These are phyloP conservation scores for Pogonocherus hispidulus DNA, from an alignment of 2,888 invertebrate genomes.

Conservation along the genomic window DNA sequence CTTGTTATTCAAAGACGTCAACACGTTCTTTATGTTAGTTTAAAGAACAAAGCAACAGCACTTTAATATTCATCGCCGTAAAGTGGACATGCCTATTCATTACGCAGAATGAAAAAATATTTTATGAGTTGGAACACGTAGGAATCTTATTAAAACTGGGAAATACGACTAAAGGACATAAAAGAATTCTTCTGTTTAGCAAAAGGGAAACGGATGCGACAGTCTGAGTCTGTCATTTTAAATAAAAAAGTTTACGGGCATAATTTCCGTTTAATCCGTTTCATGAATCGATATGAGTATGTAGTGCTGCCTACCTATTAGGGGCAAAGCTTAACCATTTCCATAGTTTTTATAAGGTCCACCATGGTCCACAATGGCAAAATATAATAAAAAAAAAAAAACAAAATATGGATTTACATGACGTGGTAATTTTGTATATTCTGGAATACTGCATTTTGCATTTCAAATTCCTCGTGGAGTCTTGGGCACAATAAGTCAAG, in stretches of 20 bases:
- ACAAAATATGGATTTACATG: no score
- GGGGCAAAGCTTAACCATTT: background rate
- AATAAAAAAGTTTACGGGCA: slow-evolving; percentile 19
- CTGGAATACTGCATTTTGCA: no score
- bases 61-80: background rate
- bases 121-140: background rate
- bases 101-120: background rate
- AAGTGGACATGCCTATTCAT: background rate
- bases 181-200: slow-evolving; percentile 12
- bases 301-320: slow-evolving; percentile 4
- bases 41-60: background rate
- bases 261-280: slow-evolving; percentile 20
- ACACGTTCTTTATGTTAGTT: background rate
- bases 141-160: background rate
- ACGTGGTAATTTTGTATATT: no score
- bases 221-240: slow-evolving; percentile 12
- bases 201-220: slow-evolving; percentile 13
- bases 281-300: background rate
- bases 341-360: no score
- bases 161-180: slow-evolving; percentile 5
- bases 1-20: background rate
- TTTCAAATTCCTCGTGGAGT: no score
- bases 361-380: no score
- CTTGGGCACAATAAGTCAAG: no score
- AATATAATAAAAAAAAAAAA: no score